Conservation (phyloP, 2,113 vertebrate species). For the Heptranchias perlo region DNA sequence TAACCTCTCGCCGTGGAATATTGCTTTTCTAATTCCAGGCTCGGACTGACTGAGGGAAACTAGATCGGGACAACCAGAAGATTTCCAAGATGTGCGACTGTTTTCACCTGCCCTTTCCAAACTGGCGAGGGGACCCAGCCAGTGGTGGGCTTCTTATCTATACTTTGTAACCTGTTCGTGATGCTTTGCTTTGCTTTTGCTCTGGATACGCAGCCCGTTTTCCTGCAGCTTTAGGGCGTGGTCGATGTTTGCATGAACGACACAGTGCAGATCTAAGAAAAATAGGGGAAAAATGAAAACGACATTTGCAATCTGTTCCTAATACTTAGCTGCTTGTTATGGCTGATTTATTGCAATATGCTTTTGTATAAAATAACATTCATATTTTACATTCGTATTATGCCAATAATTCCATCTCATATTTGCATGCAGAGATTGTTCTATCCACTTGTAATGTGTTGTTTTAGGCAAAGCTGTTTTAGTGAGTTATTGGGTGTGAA, state of each 20-base stretch:
- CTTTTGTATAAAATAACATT: background rate
- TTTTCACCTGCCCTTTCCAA: constrained; percentile 93
- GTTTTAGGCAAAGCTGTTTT: background rate
- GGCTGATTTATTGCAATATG: constrained; percentile 10
- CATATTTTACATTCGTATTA: background rate
- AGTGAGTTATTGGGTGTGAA: background rate
- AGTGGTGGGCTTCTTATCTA: constrained; percentile 77
- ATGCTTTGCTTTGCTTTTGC: constrained; percentile 49
- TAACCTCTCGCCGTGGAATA: constrained; percentile 44
- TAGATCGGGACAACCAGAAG: constrained; percentile 42
- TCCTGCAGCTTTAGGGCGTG: constrained; percentile 60
- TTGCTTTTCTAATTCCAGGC: constrained; percentile 42
- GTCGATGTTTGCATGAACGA: constrained; percentile 54
- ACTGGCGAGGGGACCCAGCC: constrained; percentile 90
- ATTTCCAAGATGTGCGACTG: constrained; percentile 91
- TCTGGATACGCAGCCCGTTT: constrained; percentile 47
- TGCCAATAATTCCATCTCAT: background rate
- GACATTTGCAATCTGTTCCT: background rate
- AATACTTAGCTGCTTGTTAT: constrained; percentile 1
- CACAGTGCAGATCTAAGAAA: constrained; percentile 24
- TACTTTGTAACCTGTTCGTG: constrained; percentile 49
- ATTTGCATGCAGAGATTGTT: background rate
- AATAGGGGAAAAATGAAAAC: background rate
- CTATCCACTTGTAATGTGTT: background rate
- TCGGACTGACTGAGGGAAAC: constrained; percentile 44